Evolutionary conservation across 2,888 invertebrate genomes (phyloP), one percentile per base, ranked within the genome.

Genomic region (Chaitophorus viminalis): DNA sequence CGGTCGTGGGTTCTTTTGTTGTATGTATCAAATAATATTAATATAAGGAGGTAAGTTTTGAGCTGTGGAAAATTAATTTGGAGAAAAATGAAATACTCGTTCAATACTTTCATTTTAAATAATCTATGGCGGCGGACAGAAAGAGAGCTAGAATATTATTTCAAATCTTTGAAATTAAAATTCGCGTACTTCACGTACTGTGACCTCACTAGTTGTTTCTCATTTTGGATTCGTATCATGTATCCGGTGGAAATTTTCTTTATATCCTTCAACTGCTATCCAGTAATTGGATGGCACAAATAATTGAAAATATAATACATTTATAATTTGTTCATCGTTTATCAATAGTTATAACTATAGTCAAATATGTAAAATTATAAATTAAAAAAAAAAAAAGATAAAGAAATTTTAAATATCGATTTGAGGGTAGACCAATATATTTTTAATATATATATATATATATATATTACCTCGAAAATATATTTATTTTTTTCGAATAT

Each of bases 21-120:
- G 3, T 46, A 82, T 82, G 60, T 54, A 83, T 83, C 54, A 74
- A 84, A 68, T 68, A 84, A 65, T 83, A 60, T 65, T 76, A 84
- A 84, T 65, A 81, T 29, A 36, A 46, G 36, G 3, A 75, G 9
- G 46, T 65, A 65, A 46, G 76, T 76, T 84, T 76, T 84, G 46
- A 33, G 65, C 5, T 2, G n/a, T 33, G 46, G 76, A 25, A 76
- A 84, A 65, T 84, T 33, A 68, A 84, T 68, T 84, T 46, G 4
- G 31, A 31, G 25, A 25, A 52, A 68, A 65, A 76, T 76, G 31
- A 9, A 76, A 46, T 46, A 36, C 52, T 31, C 8, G 75, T 83
- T 65, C 65, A 31, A 76, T 75, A 46, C 36, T 60, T 75, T 60
- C 9, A 29, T 75, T 83, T 83, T 75, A 29, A 83, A 83, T 65